Conservation (phyloP, 1,140 invertebrate species). For the Lepeophtheirus salmonis region DNA sequence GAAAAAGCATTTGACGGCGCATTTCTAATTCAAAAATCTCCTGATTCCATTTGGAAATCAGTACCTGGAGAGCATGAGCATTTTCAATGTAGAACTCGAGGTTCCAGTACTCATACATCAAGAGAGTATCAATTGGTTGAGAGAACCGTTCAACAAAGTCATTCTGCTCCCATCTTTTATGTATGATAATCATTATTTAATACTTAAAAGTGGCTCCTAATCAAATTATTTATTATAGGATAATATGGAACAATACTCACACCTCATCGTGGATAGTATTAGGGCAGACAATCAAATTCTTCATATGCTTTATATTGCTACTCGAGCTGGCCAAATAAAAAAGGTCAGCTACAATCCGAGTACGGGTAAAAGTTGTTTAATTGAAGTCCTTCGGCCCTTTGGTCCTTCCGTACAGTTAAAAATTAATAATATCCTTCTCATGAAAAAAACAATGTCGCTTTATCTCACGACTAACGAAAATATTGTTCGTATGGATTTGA, state of each 20-base stretch:
- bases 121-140: conserved; percentile 72
- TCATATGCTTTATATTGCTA: conserved; percentile 19
- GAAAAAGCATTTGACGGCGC: conserved; percentile 60
- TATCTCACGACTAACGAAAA: conserved; percentile 54
- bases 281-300: conserved; percentile 24
- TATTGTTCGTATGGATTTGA: conserved; percentile 47
- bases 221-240: conserved; percentile 9
- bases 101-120: conserved; percentile 36
- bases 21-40: conserved; percentile 61
- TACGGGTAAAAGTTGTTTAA: conserved; percentile 49
- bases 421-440: conserved; percentile 31
- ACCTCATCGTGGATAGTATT: conserved; percentile 31
- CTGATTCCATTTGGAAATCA: conserved; percentile 54
- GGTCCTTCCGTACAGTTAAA: conserved; percentile 35
- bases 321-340: conserved; percentile 43
- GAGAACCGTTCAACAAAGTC: conserved; percentile 51
- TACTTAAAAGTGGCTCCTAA: no score
- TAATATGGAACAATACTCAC: conserved; percentile 26
- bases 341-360: conserved; percentile 55
- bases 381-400: conserved; percentile 61
- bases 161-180: conserved; percentile 45
- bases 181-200: no score
- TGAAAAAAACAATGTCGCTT: conserved; percentile 54
- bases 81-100: conserved; percentile 33
- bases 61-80: conserved; percentile 35